These are phyloP conservation scores for Neomicropteryx cornuta DNA, from an alignment of 1,140 invertebrate genomes.

Conservation along the genomic window DNA sequence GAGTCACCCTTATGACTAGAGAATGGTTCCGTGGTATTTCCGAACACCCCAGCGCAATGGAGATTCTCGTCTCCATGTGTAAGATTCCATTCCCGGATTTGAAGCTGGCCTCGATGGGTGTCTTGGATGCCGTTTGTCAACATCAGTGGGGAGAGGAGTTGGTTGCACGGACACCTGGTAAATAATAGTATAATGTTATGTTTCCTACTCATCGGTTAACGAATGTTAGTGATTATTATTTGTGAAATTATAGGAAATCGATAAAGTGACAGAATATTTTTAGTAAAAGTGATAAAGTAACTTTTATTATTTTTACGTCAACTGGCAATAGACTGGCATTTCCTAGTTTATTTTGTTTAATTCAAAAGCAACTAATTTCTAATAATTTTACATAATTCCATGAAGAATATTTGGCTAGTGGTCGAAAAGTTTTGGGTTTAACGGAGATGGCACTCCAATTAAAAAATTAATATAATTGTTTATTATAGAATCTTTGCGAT, in stretches of 20 bases:
- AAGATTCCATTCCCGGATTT: slow-evolving; percentile 57
- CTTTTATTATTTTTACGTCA: background rate
- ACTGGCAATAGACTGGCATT: background rate
- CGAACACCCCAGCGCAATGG: slow-evolving; percentile 24
- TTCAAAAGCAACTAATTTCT: slow-evolving; percentile 1
- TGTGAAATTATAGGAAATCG: background rate
- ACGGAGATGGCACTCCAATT: background rate
- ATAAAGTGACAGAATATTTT: background rate
- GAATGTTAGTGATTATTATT: background rate
- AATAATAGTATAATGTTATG: slow-evolving; percentile 2
- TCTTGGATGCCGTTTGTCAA: slow-evolving; percentile 42
- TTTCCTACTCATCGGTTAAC: background rate
- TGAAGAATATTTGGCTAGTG: slow-evolving; percentile 9
- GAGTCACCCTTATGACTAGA: slow-evolving; percentile 36
- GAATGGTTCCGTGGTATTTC: slow-evolving; percentile 41
- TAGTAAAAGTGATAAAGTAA: background rate
- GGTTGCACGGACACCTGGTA: slow-evolving; percentile 45
- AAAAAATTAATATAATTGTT: background rate
- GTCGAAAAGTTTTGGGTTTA: background rate
- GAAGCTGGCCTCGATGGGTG: slow-evolving; percentile 36
- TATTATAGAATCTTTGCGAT: background rate
- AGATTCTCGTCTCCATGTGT: slow-evolving; percentile 35
- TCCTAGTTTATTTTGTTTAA: slow-evolving; percentile 3
- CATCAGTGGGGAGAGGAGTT: slow-evolving; percentile 50
- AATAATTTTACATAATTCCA: slow-evolving; percentile 20